Conservation (phyloP, 2,888 invertebrate species). For the Brenthis ino region DNA sequence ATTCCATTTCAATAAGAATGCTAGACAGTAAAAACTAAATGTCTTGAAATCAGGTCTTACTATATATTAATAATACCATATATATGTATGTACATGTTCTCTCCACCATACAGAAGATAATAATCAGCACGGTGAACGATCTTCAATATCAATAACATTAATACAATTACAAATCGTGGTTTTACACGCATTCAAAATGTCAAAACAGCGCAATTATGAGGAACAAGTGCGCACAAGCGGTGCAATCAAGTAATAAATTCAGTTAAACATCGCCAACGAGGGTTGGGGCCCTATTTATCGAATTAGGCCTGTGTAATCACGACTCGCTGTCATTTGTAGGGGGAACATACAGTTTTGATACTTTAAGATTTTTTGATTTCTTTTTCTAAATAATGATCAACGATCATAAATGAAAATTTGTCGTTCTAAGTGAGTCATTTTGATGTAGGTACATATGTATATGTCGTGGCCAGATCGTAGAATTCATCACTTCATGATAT, state of each 20-base stretch:
- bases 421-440: too few relatives aligned
- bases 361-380: slow-evolving; percentile 32
- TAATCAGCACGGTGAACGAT: slow-evolving; percentile 1
- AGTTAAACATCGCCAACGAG: slow-evolving; percentile 52
- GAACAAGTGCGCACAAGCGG: slow-evolving; percentile 54
- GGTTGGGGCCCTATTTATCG: slow-evolving; percentile 65
- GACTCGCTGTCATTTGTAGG: slow-evolving; percentile 58
- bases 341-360: slow-evolving; percentile 45
- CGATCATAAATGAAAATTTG: not conserved
- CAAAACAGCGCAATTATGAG: slow-evolving; percentile 38
- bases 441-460: too few relatives aligned
- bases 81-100: too few relatives aligned
- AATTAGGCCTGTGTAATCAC: slow-evolving; percentile 75
- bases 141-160: not conserved
- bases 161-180: slow-evolving; percentile 2
- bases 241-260: slow-evolving; percentile 71
- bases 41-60: too few relatives aligned
- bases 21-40: too few relatives aligned
- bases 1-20: too few relatives aligned
- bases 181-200: slow-evolving; percentile 27
- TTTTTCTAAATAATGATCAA: not conserved
- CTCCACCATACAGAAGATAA: not conserved
- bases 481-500: too few relatives aligned
- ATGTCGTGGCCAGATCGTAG: too few relatives aligned
- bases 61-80: too few relatives aligned